Conservation (phyloP, 2,888 invertebrate species). For the Cheilosia vernalis region DNA sequence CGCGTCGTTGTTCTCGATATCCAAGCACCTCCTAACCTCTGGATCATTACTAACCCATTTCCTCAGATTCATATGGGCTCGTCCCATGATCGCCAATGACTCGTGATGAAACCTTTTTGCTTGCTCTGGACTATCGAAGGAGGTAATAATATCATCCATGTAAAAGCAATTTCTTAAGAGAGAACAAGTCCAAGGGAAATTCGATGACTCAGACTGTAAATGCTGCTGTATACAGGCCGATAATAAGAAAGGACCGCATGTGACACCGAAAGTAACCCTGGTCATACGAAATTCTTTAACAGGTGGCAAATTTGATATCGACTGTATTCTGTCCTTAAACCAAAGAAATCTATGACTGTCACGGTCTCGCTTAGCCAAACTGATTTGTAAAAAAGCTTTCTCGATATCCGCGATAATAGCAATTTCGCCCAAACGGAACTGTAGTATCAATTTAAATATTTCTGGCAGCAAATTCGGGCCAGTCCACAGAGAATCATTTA, state of each 20-base stretch:
- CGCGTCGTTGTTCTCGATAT: neutral
- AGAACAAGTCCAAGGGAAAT: constrained; percentile 22
- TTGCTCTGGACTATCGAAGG: neutral
- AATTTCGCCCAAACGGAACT: constrained; percentile 17
- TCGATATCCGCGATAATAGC: constrained; percentile 16
- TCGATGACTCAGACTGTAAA: neutral
- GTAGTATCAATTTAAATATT: constrained; percentile 11
- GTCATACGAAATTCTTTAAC: constrained; percentile 28
- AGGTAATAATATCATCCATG: no score
- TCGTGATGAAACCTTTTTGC: constrained; percentile 13
- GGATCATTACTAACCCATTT: constrained; percentile 19
- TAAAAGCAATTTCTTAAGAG: neutral
- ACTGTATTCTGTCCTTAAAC: constrained; percentile 2
- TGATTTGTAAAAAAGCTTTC: no score
- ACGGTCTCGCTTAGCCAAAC: no score
- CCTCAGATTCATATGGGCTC: constrained; percentile 32
- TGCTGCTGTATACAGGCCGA: constrained; percentile 3
- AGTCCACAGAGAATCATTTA: constrained; percentile 36
- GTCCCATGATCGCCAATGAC: constrained; percentile 4
- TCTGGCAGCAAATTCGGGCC: constrained; percentile 42
- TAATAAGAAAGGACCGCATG: constrained; percentile 33
- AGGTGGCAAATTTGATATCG: neutral
- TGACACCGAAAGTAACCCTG: constrained; percentile 41
- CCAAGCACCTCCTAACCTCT: neutral
- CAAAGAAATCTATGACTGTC: no score